These are phyloP conservation scores for Pseudonaja textilis DNA, from an alignment of 2,113 vertebrate genomes.

Conservation along the genomic window DNA sequence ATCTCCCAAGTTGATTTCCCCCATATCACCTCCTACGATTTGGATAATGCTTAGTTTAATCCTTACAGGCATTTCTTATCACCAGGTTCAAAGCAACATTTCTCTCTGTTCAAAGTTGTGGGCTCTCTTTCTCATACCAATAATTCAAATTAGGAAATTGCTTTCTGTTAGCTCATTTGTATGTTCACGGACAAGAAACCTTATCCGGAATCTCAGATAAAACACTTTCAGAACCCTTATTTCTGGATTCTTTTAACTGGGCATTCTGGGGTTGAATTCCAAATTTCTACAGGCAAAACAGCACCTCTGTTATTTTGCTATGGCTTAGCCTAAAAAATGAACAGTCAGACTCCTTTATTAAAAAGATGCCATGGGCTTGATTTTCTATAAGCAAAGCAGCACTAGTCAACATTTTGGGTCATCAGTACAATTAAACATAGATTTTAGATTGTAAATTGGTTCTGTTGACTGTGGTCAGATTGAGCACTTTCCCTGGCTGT, in stretches of 20 bases:
- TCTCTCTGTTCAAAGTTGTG: background rate
- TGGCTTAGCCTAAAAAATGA: background rate
- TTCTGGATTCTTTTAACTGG: background rate
- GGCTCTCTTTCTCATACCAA: background rate
- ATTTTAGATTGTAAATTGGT: background rate
- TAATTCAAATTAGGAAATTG: background rate
- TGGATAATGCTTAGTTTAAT: background rate
- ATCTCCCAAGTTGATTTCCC: background rate
- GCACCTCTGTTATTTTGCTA: background rate
- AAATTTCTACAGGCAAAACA: background rate
- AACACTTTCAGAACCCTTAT: background rate
- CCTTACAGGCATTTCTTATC: background rate
- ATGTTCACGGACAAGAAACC: background rate
- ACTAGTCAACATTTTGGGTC: background rate
- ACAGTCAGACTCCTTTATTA: background rate
- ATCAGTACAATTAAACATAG: background rate
- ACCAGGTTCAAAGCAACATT: background rate
- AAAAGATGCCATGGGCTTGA: background rate
- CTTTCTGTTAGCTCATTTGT: background rate
- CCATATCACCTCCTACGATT: background rate
- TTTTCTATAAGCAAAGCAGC: background rate
- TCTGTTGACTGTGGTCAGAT: background rate
- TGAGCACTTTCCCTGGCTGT: constrained; percentile 6
- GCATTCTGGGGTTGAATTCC: no score
- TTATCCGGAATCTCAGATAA: background rate